Evolutionary conservation across 2,113 vertebrate genomes (phyloP).

Genomic region (Zingel zingel): DNA sequence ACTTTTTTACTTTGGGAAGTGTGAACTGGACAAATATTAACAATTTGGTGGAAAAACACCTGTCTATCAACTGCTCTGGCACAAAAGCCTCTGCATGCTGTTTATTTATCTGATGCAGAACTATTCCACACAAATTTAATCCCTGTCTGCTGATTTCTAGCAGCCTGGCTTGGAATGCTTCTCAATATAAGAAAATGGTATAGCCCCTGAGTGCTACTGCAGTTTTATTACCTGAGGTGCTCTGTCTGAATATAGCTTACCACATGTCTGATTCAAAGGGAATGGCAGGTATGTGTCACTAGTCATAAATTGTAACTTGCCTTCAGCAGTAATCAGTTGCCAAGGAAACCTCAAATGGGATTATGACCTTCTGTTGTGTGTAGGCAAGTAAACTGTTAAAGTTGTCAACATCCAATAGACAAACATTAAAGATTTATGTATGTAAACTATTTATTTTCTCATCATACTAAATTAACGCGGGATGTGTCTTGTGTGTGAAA

Average conservation of each 20-base stretch:
- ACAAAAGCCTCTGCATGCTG: slow-evolving; percentile 32
- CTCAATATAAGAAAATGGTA: slow-evolving; percentile 72
- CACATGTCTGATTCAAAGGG: slow-evolving; percentile 82
- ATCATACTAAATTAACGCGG: slow-evolving; percentile 60
- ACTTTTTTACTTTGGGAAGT: slow-evolving; percentile 11
- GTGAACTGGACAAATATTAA: slow-evolving; percentile 15
- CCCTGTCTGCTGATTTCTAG: slow-evolving; percentile 68
- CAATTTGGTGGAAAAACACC: slow-evolving; percentile 1
- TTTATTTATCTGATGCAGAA: slow-evolving; percentile 58
- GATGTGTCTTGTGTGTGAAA: slow-evolving; percentile 23
- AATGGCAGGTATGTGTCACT: slow-evolving; percentile 83
- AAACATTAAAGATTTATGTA: slow-evolving; percentile 72
- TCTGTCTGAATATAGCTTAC: slow-evolving; percentile 79
- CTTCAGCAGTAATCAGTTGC: slow-evolving; percentile 81
- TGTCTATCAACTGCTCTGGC: slow-evolving; percentile 37
- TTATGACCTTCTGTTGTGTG: slow-evolving; percentile 80
- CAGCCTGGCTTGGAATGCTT: slow-evolving; percentile 71
- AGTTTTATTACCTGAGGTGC: slow-evolving; percentile 81
- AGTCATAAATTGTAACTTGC: slow-evolving; percentile 80
- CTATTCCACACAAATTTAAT: slow-evolving; percentile 63
- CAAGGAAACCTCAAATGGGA: slow-evolving; percentile 78
- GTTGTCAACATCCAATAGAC: slow-evolving; percentile 71
- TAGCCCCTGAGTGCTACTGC: slow-evolving; percentile 74
- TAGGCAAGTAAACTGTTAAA: slow-evolving; percentile 66
- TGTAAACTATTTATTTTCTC: slow-evolving; percentile 68